Percentiles rank a stretch among this genome's conserved stretches.
Evolutionary conservation across 2,113 vertebrate species (phyloP).

Genomic region (Saccopteryx leptura): DNA sequence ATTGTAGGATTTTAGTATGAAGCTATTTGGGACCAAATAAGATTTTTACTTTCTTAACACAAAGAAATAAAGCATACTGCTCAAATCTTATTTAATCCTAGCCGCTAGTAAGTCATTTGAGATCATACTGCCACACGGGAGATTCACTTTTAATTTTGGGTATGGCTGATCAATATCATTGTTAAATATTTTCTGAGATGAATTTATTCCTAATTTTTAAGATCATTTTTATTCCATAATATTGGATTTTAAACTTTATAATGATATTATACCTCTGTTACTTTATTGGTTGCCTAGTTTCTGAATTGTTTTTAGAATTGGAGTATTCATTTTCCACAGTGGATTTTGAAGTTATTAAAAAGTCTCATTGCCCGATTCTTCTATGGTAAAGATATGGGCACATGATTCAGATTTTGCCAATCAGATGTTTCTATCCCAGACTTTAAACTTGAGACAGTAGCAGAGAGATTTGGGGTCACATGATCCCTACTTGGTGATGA

Average conservation of each 20-base stretch:
- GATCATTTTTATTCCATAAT: not conserved
- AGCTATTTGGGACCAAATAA: not conserved
- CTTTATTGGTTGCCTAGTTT: not conserved
- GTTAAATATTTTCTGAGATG: conserved; percentile 9
- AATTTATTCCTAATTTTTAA: not conserved
- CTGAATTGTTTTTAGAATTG: not conserved
- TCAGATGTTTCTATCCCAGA: not conserved
- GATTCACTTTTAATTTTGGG: not conserved
- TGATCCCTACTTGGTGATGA: too few relatives aligned
- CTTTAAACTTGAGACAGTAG: not conserved
- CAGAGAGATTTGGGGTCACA: not conserved
- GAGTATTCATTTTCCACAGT: not conserved
- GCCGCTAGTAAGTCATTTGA: not conserved
- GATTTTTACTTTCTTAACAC: not conserved
- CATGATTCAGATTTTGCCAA: not conserved
- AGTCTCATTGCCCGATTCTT: not conserved
- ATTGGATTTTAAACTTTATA: not conserved
- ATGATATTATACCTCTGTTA: not conserved
- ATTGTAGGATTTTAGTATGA: not conserved
- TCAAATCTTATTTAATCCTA: not conserved
- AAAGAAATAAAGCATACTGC: not conserved
- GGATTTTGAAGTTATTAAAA: not conserved
- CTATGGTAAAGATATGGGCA: not conserved
- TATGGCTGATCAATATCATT: not conserved
- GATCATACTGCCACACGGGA: not conserved